These are phyloP conservation scores for Mnemiopsis leidyi DNA, from an alignment of 37 sponge, comb jelly and placozoan genomes.

Conservation along the genomic window DNA sequence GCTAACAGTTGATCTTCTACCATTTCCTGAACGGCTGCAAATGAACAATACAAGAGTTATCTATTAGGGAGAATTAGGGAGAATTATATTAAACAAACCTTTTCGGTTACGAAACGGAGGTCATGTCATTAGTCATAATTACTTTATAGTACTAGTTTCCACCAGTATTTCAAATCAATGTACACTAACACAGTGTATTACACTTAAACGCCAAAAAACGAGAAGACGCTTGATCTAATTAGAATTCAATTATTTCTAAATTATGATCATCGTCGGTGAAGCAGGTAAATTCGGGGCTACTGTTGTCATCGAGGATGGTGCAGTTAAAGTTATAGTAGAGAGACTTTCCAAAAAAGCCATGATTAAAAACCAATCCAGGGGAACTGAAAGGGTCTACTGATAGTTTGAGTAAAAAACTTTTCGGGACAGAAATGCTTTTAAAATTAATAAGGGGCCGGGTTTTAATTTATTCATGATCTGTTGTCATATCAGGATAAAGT, in stretches of 20 bases:
- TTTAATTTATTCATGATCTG: no score
- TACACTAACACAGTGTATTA: neutral
- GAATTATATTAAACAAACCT: no score
- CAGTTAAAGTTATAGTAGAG: conserved; percentile 20
- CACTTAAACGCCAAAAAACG: neutral
- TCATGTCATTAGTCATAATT: no score
- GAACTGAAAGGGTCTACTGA: neutral
- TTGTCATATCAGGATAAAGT: no score
- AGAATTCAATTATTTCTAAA: conserved; percentile 13
- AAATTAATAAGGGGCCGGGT: no score
- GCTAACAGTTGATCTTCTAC: neutral
- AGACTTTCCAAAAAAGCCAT: conserved; percentile 38
- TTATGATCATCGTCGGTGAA: neutral
- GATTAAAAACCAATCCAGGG: neutral
- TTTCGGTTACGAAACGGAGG: no score
- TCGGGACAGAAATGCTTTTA: no score
- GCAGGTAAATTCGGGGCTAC: neutral
- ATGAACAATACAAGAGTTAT: no score
- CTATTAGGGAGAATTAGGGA: no score
- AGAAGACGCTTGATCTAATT: neutral
- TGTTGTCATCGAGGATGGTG: neutral
- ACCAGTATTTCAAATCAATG: neutral
- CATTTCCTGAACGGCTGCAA: neutral
- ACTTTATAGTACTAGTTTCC: no score
- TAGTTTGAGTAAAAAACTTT: no score